Evolutionary conservation across 2,797 vertebrate genomes (phyloP).

Genomic region (Melanotaenia trifasciata): DNA sequence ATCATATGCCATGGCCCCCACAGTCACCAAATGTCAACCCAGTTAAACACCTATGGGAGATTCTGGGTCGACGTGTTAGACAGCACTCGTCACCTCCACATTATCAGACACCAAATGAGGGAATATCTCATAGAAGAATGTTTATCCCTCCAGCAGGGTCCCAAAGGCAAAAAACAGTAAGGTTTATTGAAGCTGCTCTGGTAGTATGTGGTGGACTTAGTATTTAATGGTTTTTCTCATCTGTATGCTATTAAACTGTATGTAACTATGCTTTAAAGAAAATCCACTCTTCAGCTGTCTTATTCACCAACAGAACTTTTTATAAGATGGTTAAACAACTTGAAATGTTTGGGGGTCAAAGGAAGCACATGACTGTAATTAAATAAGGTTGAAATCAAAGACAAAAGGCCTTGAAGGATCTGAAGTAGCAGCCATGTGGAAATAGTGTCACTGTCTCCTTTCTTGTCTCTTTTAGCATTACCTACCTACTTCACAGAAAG

Average conservation of each 20-base stretch:
- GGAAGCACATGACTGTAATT: too few species aligned
- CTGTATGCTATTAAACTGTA: not conserved
- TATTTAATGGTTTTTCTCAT: not conserved
- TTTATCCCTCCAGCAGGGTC: not conserved
- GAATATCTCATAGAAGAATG: not conserved
- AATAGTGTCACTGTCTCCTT: not conserved
- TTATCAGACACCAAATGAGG: not conserved
- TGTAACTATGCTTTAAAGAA: too few species aligned
- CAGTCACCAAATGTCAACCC: not conserved
- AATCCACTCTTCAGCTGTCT: too few species aligned
- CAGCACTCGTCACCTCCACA: not conserved
- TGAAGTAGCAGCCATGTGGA: not conserved
- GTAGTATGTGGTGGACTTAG: not conserved
- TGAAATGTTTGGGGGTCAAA: too few species aligned
- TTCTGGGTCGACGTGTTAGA: not conserved
- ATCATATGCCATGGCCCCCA: not conserved
- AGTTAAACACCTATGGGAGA: conserved; percentile 1
- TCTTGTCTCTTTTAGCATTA: not conserved
- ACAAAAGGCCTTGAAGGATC: too few species aligned
- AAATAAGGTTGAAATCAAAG: too few species aligned
- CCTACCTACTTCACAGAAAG: too few species aligned
- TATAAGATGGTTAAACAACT: too few species aligned
- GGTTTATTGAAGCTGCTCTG: not conserved
- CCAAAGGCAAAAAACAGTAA: not conserved
- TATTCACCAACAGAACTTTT: too few species aligned